Conservation (phyloP, 2,113 vertebrate species). For the Zosterops lateralis region DNA sequence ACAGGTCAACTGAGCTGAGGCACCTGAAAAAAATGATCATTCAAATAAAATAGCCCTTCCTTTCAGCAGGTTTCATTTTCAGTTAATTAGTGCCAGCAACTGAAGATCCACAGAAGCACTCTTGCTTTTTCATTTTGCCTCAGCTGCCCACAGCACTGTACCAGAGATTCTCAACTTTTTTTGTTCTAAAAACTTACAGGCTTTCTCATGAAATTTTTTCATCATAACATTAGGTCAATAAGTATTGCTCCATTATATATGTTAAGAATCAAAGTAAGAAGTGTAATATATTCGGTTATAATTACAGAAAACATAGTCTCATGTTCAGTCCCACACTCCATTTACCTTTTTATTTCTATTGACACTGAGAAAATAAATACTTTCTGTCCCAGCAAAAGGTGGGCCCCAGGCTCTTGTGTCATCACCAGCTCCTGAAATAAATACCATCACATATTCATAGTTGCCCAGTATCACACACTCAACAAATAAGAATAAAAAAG, state of each 20-base stretch:
- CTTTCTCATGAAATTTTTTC: not conserved
- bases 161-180: not conserved
- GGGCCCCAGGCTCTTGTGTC: constrained; percentile 94
- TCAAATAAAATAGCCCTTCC: not conserved
- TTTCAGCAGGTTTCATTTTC: not conserved
- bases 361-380: constrained; percentile 92
- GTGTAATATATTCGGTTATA: not conserved
- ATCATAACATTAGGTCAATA: not conserved
- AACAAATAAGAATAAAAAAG: not conserved
- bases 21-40: not conserved
- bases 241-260: not conserved
- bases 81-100: not conserved
- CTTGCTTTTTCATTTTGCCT: not conserved
- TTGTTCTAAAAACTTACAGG: not conserved
- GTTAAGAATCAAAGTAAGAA: not conserved
- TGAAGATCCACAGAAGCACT: not conserved
- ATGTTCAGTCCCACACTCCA: not conserved
- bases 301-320: not conserved
- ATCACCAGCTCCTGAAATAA: constrained; percentile 84
- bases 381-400: constrained; percentile 86
- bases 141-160: not conserved
- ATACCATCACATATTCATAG: not conserved
- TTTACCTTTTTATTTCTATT: constrained; percentile 95
- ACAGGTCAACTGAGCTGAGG: not conserved
- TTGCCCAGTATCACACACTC: not conserved